phyloP scores from a whole-genome alignment of 2,113 vertebrate species.

The Meriones unguiculatus region DNA sequence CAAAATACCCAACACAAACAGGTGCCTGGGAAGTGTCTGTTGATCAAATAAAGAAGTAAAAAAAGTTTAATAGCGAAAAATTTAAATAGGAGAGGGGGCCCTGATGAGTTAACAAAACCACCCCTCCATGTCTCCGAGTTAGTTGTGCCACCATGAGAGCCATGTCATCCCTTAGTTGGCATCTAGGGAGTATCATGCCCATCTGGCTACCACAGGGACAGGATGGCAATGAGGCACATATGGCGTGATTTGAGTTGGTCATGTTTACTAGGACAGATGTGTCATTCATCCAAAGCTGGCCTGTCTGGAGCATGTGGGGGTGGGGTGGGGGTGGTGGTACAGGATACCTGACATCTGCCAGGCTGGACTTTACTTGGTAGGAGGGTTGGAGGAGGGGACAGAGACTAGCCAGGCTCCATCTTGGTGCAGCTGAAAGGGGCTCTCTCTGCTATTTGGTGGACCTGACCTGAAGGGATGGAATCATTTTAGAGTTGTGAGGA shows the following conservation, averaged over 20 bases:
- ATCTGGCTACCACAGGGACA: not conserved
- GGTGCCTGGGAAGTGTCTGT: constrained; percentile 5
- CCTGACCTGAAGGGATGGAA: not conserved
- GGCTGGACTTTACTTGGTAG: not conserved
- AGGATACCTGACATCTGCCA: not conserved
- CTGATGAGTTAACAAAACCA: not conserved
- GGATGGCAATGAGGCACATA: not conserved
- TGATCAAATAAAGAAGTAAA: constrained; percentile 41
- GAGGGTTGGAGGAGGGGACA: not conserved
- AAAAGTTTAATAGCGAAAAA: constrained; percentile 22
- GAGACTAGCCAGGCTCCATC: not conserved
- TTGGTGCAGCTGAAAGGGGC: not conserved
- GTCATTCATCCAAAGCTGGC: constrained; percentile 28
- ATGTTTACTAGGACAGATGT: constrained; percentile 21
- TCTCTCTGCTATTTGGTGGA: not conserved
- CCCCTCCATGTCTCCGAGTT: not conserved
- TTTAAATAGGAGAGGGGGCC: not conserved
- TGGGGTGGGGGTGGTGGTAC: no score
- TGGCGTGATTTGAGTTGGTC: constrained; percentile 25
- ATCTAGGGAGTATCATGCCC: not conserved
- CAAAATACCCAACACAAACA: not conserved
- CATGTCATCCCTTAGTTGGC: not conserved
- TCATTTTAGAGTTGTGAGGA: not conserved
- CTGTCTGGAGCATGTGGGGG: not conserved
- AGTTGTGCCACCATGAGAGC: not conserved